Evolutionary conservation across 2,113 vertebrate genomes (phyloP), one percentile per base, ranked within the genome.

Genomic region (Hymenochirus boettgeri): DNA sequence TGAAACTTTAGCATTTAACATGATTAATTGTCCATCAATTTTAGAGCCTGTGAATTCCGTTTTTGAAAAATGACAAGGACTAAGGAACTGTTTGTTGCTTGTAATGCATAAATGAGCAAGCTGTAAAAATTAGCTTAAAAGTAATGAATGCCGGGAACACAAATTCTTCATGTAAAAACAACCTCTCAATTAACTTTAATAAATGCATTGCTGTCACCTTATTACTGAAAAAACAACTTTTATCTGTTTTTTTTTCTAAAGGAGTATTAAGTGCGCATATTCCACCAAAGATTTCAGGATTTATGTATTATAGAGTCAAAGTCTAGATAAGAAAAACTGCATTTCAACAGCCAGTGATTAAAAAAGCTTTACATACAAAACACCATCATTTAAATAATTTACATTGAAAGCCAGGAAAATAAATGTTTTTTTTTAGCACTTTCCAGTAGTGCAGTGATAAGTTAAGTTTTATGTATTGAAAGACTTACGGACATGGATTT

Each of bases 141-240:
- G 56, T 67, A 59, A 67, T 67, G 65, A 67, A 60, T 53, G 46
- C 65, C 65, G 60, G 51, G 56, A 59, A 60, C 65, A 53, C 65
- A 60, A 67, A 67, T 67, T 67, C 53, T 59, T 67, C 65, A 67
- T 60, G 56, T 52, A 60, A 60, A 67, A 67, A 67, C 65, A 67
- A 67, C 65, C 57, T 67, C 65, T 67, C 56, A 58, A 67, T 67
- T 67, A 67, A 53, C 45, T 67, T 59, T 67, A 67, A 67, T 67
- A 59, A 67, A 67, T 67, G 56, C 10, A 12, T 33, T 12, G 65
- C 65, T 67, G 65, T 67, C 65, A 53, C 24, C 33, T 60, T 60
- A 67, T 67, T 60, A 67, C 65, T n/a, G 39, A 29, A 15, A 45
- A 67, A 67, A 46, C 56, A 45, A 67, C 56, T 67, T 59, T 51